Base-by-base conservation (phyloP, 2,113 vertebrate species). In the Grallaria varia region DNA sequence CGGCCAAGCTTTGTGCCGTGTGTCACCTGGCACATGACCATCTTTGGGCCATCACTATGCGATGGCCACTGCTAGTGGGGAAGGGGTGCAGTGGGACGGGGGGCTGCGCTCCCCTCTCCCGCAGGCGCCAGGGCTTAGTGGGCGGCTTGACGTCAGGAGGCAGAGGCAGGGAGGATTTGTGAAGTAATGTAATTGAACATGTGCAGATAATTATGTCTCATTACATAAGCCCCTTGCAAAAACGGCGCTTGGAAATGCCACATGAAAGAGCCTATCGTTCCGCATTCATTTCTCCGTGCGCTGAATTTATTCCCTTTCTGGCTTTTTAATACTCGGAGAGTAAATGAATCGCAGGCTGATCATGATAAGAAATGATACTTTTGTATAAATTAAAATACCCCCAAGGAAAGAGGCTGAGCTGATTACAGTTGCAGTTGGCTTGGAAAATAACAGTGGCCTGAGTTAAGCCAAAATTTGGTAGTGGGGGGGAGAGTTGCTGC, bases 121-220 rank as follows among this genome's bases (percentile, higher is more conserved):
- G 84, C 1, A 0, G 33, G 67, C 22, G 0, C 74, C 1, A 0
- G 75, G 47, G 71, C 91, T 95, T 86, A 85, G 40, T 69, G 23
- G 47, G 92, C 84, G 8, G 85, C 87, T 89, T 96, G 97, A 96
- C 59, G 28, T 97, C 97, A 95, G 83, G 88, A 82, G 79, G 86
- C 84, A 93, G 91, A 85, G 87, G 95, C 97, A 97, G 96, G 94
- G 97, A 92, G 95, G 95, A 89, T 97, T 97, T 97, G 95, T 97
- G 97, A 94, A 96, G 92, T 92, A 94, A 92, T 97, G 90, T 92
- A 97, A 96, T 97, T 96, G 93, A 96, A 98, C 98, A 97, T 97
- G 91, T 98, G 98, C 94, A 96, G 98, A 97, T 95, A 95, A 95
- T 98, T 97, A 97, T 89, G 90, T 97, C 97, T 97, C 97, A 95